These are phyloP conservation scores for Oostethus manadensis DNA, from an alignment of 2,113 vertebrate genomes.

Conservation along the genomic window DNA sequence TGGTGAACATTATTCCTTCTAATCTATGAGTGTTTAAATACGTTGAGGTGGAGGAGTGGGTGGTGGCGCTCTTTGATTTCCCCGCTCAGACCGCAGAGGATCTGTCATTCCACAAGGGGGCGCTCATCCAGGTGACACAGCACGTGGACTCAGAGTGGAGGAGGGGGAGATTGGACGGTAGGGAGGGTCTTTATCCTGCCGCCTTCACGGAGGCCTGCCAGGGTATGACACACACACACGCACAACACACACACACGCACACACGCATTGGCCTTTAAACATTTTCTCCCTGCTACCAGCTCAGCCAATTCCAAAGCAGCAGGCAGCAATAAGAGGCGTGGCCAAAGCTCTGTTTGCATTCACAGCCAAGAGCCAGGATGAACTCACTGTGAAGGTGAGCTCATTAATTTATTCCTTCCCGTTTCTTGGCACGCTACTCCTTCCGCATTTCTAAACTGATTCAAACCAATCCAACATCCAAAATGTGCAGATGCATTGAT, in stretches of 20 bases:
- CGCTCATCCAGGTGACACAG: constrained; percentile 76
- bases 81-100: constrained; percentile 84
- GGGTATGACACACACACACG: constrained; percentile 63
- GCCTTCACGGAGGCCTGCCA: constrained; percentile 76
- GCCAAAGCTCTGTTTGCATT: constrained; percentile 87
- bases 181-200: constrained; percentile 83
- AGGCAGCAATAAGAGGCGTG: constrained; percentile 53
- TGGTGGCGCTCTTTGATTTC: constrained; percentile 83
- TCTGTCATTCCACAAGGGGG: constrained; percentile 82
- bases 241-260: not conserved
- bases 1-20: not conserved
- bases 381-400: constrained; percentile 86
- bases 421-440: too few relatives aligned
- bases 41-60: constrained; percentile 70
- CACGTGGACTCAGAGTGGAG: constrained; percentile 80
- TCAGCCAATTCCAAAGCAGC: constrained; percentile 41
- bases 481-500: too few relatives aligned
- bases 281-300: constrained; percentile 34
- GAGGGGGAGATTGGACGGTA: constrained; percentile 76
- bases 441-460: too few relatives aligned
- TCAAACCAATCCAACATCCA: too few relatives aligned
- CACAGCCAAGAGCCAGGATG: constrained; percentile 81
- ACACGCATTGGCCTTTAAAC: not conserved
- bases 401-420: not conserved
- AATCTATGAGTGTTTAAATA: not conserved